Base-by-base conservation (phyloP, 2,797 vertebrate species). In the Hyperoplus lanceolatus region DNA sequence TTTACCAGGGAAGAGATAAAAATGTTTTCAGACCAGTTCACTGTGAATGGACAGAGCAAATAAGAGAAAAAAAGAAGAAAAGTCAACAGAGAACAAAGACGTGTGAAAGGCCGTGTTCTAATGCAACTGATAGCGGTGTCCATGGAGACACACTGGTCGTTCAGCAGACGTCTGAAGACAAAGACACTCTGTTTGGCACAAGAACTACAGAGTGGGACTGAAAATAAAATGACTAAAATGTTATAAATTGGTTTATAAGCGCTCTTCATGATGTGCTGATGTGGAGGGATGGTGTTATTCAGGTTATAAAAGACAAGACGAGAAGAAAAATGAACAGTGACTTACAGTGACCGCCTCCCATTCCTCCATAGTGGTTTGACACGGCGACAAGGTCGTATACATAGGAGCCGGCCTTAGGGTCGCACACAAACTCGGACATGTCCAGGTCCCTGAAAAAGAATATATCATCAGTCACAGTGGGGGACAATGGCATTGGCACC, bases 271-370 rank as follows among this genome's bases (percentile, higher is more conserved):
- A 6, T 36, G 53, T 15, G 1, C 13, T 39, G 29, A 49, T 64
- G 5, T 68, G 3, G 3, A 50, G 6, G 12, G 12, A 63, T 0
- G 15, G 8, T 14, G 5, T 9, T 39, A n/a, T 38, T 39, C 21
- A 57, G 11, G 16, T 39, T 62, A 63, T 57, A n/a, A 51, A 68
- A 15, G 8, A 51, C 6, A 3, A 51, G 0, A 42, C 42, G 39
- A 64, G 15, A n/a, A 62, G n/a, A 15, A 13, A 41, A 11, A 58
- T 21, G 0, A 68, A 16, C 13, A 29, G 36, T 46, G 42, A 98
- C 98, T 99, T 89, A 99, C 98, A 99, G 94, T 99, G 98, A 75
- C 98, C 98, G 59, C 97, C 97, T 74, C 98, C 97, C 97, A 99
- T 97, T 93, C 96, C 98, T 92, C 98, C 98, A 60, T 99, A 99